Conservation (phyloP, 2,888 invertebrate genomes). For the Exephanes ischioxanthus region DNA sequence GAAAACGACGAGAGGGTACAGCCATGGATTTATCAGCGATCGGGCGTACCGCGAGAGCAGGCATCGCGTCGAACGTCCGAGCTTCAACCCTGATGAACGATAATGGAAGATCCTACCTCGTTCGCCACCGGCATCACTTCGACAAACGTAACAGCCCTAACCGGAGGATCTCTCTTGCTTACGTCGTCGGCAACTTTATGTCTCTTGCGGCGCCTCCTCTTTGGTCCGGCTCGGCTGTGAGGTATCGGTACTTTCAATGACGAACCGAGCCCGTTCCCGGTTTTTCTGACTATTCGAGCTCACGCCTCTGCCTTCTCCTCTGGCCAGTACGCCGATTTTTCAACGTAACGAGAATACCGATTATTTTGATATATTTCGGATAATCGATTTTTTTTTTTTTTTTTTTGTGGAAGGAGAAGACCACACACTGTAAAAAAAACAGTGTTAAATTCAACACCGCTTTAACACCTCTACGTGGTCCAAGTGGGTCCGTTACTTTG, state of each 20-base stretch:
- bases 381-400: neutral
- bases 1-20: constrained; percentile 37
- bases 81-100: constrained; percentile 55
- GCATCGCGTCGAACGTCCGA: constrained; percentile 49
- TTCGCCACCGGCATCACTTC: constrained; percentile 20
- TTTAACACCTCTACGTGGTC: too few relatives aligned
- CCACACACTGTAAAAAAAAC: too few relatives aligned
- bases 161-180: constrained; percentile 7
- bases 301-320: neutral
- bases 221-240: constrained; percentile 5
- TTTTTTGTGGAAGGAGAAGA: neutral
- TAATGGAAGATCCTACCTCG: constrained; percentile 57
- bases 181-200: constrained; percentile 3
- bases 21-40: constrained; percentile 51
- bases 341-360: too few relatives aligned
- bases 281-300: neutral
- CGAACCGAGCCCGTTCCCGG: neutral
- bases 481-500: too few relatives aligned
- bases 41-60: neutral
- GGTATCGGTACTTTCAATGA: constrained; percentile 25
- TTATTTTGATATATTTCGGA: too few relatives aligned
- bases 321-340: neutral
- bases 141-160: constrained; percentile 16
- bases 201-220: neutral
- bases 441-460: too few relatives aligned